A percentile compares a stretch with the other conserved stretches of the same genome.
phyloP scores from a whole-genome alignment of 2,888 invertebrate genomes.

The Trissoscelio sp. region DNA sequence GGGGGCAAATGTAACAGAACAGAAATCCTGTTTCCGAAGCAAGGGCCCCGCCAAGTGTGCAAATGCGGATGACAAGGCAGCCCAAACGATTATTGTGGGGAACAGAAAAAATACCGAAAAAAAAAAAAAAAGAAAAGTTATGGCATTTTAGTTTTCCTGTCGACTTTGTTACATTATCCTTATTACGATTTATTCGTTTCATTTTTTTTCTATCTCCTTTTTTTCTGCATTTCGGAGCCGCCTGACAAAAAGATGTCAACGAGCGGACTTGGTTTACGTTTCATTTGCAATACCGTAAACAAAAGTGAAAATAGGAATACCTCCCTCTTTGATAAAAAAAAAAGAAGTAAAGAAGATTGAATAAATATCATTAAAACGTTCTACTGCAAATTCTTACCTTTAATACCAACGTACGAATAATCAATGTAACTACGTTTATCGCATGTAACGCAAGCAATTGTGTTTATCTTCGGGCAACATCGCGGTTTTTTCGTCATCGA shows the following conservation, averaged over 20 bases:
- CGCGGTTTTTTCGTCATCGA: slow-evolving; percentile 5
- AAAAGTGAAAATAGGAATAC: slow-evolving; percentile 58
- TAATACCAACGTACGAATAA: slow-evolving; percentile 74
- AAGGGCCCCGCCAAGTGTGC: too few relatives aligned
- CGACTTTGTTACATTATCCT: slow-evolving; percentile 43
- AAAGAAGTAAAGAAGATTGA: neutral
- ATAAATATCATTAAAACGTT: slow-evolving; percentile 75
- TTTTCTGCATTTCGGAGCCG: slow-evolving; percentile 35
- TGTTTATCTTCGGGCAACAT: slow-evolving; percentile 16
- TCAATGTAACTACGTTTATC: slow-evolving; percentile 63
- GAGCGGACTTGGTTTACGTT: slow-evolving; percentile 54
- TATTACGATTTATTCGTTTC: slow-evolving; percentile 54
- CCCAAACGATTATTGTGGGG: too few relatives aligned
- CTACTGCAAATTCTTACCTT: slow-evolving; percentile 82
- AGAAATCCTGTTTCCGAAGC: too few relatives aligned
- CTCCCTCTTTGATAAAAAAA: slow-evolving; percentile 38
- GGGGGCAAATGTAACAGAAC: too few relatives aligned
- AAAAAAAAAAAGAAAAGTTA: slow-evolving; percentile 12
- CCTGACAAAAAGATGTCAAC: slow-evolving; percentile 41
- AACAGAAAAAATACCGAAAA: too few relatives aligned
- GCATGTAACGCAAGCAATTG: neutral
- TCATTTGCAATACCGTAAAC: slow-evolving; percentile 56
- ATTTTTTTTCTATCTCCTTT: slow-evolving; percentile 29
- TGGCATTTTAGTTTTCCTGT: slow-evolving; percentile 38
- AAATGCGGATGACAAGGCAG: too few relatives aligned